Evolutionary conservation across 2,888 invertebrate species (phyloP).

Genomic region (Nomada flava): DNA sequence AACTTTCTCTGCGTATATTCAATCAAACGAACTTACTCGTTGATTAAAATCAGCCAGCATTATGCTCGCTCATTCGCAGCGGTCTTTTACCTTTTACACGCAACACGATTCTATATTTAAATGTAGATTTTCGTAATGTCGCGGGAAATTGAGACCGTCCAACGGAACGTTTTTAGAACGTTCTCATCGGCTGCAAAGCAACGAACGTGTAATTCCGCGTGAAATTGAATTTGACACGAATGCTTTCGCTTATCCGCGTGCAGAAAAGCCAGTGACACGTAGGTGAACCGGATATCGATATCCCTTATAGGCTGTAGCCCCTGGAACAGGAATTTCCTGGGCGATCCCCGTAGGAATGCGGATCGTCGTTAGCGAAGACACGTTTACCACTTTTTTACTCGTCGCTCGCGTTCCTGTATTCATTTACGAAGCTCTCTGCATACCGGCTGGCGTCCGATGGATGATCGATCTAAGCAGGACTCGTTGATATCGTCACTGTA

Average conservation of each 20-base stretch:
- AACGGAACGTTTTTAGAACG: background rate
- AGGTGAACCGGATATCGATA: conserved; percentile 70
- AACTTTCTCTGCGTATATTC: background rate
- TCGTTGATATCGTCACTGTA: conserved; percentile 14
- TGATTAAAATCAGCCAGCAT: too few relatives aligned
- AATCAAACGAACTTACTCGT: background rate
- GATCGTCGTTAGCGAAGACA: conserved; percentile 73
- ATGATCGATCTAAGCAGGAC: conserved; percentile 47
- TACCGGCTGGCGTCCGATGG: conserved; percentile 53
- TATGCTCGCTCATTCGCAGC: background rate
- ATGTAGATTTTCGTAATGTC: background rate
- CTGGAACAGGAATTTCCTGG: conserved; percentile 69
- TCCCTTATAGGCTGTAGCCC: conserved; percentile 52
- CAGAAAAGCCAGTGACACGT: conserved; percentile 59
- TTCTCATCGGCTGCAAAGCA: background rate
- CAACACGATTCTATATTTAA: background rate
- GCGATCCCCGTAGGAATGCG: conserved; percentile 71
- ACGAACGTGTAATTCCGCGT: conserved; percentile 16
- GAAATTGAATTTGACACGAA: conserved; percentile 49
- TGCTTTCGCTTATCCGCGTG: conserved; percentile 25
- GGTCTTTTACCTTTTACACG: background rate
- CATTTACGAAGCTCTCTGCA: conserved; percentile 62
- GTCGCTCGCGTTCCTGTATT: conserved; percentile 52
- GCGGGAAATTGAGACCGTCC: background rate
- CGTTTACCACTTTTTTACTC: conserved; percentile 59